Conservation (phyloP, 2,888 invertebrate genomes). For the Schizotus pectinicornis region DNA sequence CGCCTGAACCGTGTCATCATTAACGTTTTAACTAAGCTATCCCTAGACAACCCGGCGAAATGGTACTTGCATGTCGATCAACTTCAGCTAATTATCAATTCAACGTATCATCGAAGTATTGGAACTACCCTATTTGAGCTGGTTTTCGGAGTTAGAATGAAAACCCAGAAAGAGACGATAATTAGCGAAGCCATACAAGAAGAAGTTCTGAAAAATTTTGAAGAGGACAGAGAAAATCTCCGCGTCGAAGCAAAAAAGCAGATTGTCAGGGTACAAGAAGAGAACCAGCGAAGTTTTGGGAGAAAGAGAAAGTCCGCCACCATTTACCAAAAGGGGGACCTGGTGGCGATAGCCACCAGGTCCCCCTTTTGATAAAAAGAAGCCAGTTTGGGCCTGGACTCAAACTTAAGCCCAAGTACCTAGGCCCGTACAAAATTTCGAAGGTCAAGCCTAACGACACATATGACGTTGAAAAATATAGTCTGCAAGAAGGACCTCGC, state of each 20-base stretch:
- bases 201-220: constrained; percentile 27
- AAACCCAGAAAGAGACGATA: constrained; percentile 28
- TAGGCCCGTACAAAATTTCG: constrained; percentile 46
- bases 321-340: constrained; percentile 28
- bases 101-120: constrained; percentile 34
- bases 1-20: constrained; percentile 45
- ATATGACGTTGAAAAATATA: too few species aligned
- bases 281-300: constrained; percentile 33
- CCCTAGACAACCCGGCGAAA: constrained; percentile 41
- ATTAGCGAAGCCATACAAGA: constrained; percentile 33
- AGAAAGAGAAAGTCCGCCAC: too few species aligned
- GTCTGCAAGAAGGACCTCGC: too few species aligned
- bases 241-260: constrained; percentile 25
- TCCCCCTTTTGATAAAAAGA: too few species aligned
- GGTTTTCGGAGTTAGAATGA: constrained; percentile 38
- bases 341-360: constrained; percentile 50
- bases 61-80: constrained; percentile 39
- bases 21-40: constrained; percentile 48
- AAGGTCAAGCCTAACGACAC: constrained; percentile 39
- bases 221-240: constrained; percentile 26
- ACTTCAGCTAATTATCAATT: constrained; percentile 31
- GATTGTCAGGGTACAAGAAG: constrained; percentile 34
- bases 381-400: constrained; percentile 47
- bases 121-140: constrained; percentile 34
- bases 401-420: too few species aligned